Evolutionary conservation across 2,797 vertebrate species (phyloP), one percentile per base, ranked within the genome.

Genomic region (Botia almorhae): DNA sequence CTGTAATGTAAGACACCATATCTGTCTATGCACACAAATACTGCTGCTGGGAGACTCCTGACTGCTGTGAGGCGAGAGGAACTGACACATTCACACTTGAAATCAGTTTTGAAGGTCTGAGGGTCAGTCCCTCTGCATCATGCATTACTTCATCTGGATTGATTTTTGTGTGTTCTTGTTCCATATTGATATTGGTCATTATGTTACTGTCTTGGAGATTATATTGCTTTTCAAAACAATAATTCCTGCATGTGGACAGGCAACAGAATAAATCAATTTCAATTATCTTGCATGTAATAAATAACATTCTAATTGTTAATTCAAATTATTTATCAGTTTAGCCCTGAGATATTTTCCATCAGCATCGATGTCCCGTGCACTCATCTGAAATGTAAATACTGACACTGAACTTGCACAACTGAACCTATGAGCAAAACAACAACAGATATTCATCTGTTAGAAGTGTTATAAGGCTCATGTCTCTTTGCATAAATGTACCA

Each of bases 281-380:
- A 92, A 90, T 92, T 92, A 91, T 86, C 58, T 80, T 81, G 74
- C 81, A 76, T 75, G 89, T 87, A 87, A 91, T 93, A 90, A 91
- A 90, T 92, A 89, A 92, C 91, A 88, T 91, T 91, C 87, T 91
- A 89, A 89, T 91, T 91, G 90, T 88, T 79, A 76, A 88, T 89
- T 83, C 70, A 13, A 77, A 84, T 85, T 23, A 48, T 83, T 81
- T 87, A 86, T 61, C 85, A 82, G 29, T 82, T 82, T 86, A 83
- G 71, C 86, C 83, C 4, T 21, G 33, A 72, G 78, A 83, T 87
- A 88, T 87, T 70, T 85, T 76, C 58, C 81, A 80, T 86, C 84
- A 76, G 81, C 64, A 84, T 60, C 61, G 76, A 56, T 58, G 50
- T n/a, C 83, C 46, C 65, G 36, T 87, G 80, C 84, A 16, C 11